phyloP scores from a whole-genome alignment of 2,113 vertebrate species.

The Colossoma macropomum region DNA sequence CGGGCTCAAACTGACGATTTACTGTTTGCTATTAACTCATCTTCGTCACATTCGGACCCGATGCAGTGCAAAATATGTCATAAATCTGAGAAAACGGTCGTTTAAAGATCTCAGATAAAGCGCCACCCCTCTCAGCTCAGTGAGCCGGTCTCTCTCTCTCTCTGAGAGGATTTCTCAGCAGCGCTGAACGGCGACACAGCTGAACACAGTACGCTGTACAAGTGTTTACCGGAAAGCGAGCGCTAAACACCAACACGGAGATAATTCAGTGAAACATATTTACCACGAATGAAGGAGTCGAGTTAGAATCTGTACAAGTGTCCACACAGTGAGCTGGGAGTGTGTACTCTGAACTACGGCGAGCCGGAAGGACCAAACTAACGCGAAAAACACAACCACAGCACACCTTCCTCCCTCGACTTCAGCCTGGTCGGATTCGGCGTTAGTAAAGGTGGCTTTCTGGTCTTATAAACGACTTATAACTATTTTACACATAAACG shows the following conservation, averaged over 20 bases:
- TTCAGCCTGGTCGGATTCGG: too few species aligned
- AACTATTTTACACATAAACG: too few species aligned
- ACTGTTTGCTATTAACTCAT: background rate
- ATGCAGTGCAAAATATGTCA: background rate
- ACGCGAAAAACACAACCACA: too few species aligned
- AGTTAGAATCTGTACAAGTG: background rate
- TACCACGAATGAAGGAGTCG: background rate
- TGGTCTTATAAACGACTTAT: too few species aligned
- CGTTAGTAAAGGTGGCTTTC: too few species aligned
- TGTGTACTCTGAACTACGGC: conserved; percentile 20
- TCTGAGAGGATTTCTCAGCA: background rate
- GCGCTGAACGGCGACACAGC: background rate
- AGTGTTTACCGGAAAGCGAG: too few species aligned
- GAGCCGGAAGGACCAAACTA: conserved; percentile 39
- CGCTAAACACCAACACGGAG: too few species aligned
- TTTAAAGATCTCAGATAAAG: background rate
- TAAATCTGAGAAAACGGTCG: background rate
- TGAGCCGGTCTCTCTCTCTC: background rate
- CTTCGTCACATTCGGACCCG: background rate
- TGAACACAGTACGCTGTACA: too few species aligned
- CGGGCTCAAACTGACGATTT: background rate
- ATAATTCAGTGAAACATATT: background rate
- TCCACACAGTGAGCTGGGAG: background rate
- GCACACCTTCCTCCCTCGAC: too few species aligned
- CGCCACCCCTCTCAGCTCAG: background rate